Evolutionary conservation across 2,113 vertebrate species (phyloP).

Genomic region (Passerina amoena): DNA sequence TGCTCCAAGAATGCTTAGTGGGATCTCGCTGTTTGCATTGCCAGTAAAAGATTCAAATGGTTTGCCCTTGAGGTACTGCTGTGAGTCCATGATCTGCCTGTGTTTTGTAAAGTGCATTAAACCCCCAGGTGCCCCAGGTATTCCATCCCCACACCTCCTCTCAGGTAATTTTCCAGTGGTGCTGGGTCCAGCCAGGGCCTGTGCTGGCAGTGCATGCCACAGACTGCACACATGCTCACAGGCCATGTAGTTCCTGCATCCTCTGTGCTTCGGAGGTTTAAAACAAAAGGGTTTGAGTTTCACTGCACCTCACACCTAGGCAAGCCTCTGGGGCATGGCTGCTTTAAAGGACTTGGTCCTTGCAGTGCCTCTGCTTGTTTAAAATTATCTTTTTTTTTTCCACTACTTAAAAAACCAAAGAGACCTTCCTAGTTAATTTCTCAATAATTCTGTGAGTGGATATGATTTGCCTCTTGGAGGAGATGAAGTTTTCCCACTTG

Average conservation of each 20-base stretch:
- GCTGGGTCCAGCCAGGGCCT: not conserved
- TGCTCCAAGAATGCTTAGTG: rapidly evolving
- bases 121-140: too few species aligned
- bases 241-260: rapidly evolving
- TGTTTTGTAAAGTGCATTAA: not conserved
- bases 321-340: not conserved
- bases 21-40: not conserved
- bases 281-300: not conserved
- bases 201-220: not conserved
- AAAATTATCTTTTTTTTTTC: not conserved
- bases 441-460: not conserved
- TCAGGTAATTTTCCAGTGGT: not conserved
- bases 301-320: not conserved
- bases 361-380: not conserved
- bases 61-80: not conserved
- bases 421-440: not conserved
- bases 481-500: not conserved
- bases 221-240: rapidly evolving
- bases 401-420: not conserved
- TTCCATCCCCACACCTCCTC: not conserved
- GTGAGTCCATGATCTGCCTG: not conserved
- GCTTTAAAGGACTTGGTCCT: not conserved
- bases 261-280: not conserved
- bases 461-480: not conserved
- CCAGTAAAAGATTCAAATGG: not conserved